Conservation (phyloP, 1,140 invertebrate genomes). For the Linepithema humile region DNA sequence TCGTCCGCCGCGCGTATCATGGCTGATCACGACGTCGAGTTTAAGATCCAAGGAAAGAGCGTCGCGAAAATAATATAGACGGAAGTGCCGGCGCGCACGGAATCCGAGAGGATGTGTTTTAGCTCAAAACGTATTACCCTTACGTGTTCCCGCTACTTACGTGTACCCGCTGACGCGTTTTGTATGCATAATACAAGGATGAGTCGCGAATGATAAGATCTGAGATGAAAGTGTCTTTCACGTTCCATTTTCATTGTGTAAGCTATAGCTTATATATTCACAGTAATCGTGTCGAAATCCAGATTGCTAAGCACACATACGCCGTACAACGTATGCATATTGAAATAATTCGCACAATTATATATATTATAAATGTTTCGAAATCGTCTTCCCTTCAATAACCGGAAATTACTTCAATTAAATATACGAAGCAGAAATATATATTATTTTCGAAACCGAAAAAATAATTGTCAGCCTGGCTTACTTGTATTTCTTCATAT, state of each 20-base stretch:
- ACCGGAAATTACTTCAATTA: neutral
- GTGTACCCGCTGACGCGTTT: slow-evolving; percentile 48
- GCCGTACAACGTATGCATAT: neutral
- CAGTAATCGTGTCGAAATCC: slow-evolving; percentile 37
- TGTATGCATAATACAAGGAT: slow-evolving; percentile 55
- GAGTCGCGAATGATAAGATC: slow-evolving; percentile 45
- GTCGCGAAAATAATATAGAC: slow-evolving; percentile 29
- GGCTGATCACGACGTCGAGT: slow-evolving; percentile 18
- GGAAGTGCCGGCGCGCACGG: neutral
- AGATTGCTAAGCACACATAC: slow-evolving; percentile 18
- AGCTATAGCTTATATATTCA: slow-evolving; percentile 35
- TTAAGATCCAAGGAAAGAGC: slow-evolving; percentile 15
- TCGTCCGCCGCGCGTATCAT: slow-evolving; percentile 11
- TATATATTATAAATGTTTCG: neutral
- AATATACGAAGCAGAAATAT: neutral
- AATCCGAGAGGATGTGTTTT: slow-evolving; percentile 21
- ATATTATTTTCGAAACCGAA: neutral
- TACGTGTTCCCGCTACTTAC: slow-evolving; percentile 54
- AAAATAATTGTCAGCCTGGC: neutral
- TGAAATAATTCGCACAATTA: neutral
- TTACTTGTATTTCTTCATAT: too few species aligned
- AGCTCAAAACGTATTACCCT: slow-evolving; percentile 45
- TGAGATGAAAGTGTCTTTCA: slow-evolving; percentile 20
- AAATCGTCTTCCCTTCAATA: neutral
- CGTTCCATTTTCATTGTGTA: slow-evolving; percentile 35